These are phyloP conservation scores for Plebejus melissa DNA, from an alignment of 2,888 invertebrate genomes.

Conservation along the genomic window DNA sequence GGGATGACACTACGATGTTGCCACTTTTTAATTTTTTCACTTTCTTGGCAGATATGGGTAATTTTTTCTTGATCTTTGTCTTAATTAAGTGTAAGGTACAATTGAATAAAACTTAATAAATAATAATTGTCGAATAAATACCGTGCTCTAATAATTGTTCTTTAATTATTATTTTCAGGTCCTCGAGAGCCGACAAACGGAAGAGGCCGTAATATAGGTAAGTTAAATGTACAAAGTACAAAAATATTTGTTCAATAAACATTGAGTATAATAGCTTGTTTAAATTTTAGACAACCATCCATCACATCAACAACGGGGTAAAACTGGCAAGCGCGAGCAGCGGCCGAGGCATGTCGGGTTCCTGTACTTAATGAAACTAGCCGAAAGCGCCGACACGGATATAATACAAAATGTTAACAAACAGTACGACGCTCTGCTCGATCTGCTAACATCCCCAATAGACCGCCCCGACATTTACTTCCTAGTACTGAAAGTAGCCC, in stretches of 20 bases:
- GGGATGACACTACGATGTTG: no score
- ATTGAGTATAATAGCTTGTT: background rate
- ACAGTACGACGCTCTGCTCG: conserved; percentile 50
- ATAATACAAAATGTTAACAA: conserved; percentile 52
- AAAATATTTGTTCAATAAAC: background rate
- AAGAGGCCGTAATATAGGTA: background rate
- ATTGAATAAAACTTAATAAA: no score
- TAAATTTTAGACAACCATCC: background rate
- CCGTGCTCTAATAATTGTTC: no score
- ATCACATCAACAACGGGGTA: background rate
- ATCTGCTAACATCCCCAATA: conserved; percentile 50
- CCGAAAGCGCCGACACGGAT: conserved; percentile 37
- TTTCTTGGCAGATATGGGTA: no score
- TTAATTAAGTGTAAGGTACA: no score
- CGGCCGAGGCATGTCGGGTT: background rate
- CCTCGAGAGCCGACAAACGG: background rate
- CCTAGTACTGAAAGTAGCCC: conserved; percentile 58
- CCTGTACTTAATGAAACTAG: background rate
- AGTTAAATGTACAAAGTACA: background rate
- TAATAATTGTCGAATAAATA: no score
- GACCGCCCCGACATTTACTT: conserved; percentile 54
- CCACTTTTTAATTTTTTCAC: no score
- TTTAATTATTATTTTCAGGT: background rate
- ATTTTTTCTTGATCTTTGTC: no score
- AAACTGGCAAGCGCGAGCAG: background rate